phyloP scores from a whole-genome alignment of 2,113 vertebrate genomes.

The Oreochromis aureus region DNA sequence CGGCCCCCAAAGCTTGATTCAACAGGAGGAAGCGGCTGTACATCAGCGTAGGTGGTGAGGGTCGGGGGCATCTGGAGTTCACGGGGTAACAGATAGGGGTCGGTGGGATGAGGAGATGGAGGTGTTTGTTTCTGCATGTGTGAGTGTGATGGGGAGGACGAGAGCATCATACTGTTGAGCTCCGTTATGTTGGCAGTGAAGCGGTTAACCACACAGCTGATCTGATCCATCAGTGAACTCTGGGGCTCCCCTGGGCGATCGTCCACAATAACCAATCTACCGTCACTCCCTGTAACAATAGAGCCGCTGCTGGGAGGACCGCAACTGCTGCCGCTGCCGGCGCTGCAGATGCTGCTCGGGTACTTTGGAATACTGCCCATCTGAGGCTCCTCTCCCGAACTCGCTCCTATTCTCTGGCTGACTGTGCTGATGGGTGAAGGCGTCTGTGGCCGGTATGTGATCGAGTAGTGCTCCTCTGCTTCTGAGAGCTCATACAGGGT shows the following conservation, averaged over 20 bases:
- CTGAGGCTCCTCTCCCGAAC: slow-evolving; percentile 75
- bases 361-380: slow-evolving; percentile 77
- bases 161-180: slow-evolving; percentile 96
- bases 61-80: slow-evolving; percentile 86
- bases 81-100: slow-evolving; percentile 83
- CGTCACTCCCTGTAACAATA: slow-evolving; percentile 5
- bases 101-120: slow-evolving; percentile 67
- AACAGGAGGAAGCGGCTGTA: slow-evolving; percentile 85
- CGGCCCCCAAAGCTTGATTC: slow-evolving; percentile 76
- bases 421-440: slow-evolving; percentile 91
- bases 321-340: slow-evolving; percentile 62
- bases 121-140: slow-evolving; percentile 53
- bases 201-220: slow-evolving; percentile 95
- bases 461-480: slow-evolving; percentile 81
- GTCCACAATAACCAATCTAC: slow-evolving; percentile 28
- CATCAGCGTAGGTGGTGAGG: slow-evolving; percentile 91
- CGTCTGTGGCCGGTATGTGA: slow-evolving; percentile 79
- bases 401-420: slow-evolving; percentile 78
- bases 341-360: slow-evolving; percentile 76
- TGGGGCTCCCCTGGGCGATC: slow-evolving; percentile 72
- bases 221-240: slow-evolving; percentile 95
- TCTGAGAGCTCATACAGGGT: slow-evolving; percentile 83
- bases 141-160: slow-evolving; percentile 58
- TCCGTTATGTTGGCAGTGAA: slow-evolving; percentile 97
- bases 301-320: slow-evolving; percentile 28